These are phyloP conservation scores for Mantis religiosa DNA, from an alignment of 2,888 invertebrate genomes.

Conservation along the genomic window DNA sequence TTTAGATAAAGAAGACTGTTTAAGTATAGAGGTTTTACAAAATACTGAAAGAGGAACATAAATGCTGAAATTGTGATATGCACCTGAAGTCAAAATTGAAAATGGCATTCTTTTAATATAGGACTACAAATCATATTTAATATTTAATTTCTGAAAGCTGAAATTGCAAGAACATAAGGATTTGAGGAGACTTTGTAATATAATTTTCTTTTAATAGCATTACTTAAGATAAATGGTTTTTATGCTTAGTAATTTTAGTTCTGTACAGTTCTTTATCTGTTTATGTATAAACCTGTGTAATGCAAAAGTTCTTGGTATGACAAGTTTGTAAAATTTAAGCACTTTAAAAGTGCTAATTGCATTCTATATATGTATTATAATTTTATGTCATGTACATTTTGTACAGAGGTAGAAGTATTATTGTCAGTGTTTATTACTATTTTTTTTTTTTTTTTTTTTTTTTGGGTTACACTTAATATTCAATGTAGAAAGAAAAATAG, in stretches of 20 bases:
- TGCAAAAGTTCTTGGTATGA: not conserved
- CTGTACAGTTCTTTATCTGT: not conserved
- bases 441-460: too few relatives aligned
- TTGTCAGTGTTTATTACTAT: not conserved
- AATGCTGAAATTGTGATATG: not conserved
- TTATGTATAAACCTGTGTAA: not conserved
- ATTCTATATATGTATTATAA: not conserved
- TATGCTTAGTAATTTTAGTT: not conserved
- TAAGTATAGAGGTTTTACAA: not conserved
- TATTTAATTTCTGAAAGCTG: too few relatives aligned
- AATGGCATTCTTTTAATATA: not conserved
- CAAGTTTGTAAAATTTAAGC: not conserved
- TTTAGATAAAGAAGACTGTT: too few relatives aligned
- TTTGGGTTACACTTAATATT: not conserved
- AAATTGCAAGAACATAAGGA: too few relatives aligned
- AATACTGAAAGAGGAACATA: not conserved
- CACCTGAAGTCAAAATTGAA: not conserved
- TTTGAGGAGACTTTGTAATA: not conserved
- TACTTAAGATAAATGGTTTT: not conserved
- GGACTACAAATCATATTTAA: too few relatives aligned
- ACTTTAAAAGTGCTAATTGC: not conserved
- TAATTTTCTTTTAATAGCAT: not conserved
- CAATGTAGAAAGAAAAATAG: not conserved
- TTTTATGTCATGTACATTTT: not conserved
- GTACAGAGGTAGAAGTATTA: not conserved